phyloP scores from a whole-genome alignment of 2,888 invertebrate genomes.

The Microctonus aethiopoides region DNA sequence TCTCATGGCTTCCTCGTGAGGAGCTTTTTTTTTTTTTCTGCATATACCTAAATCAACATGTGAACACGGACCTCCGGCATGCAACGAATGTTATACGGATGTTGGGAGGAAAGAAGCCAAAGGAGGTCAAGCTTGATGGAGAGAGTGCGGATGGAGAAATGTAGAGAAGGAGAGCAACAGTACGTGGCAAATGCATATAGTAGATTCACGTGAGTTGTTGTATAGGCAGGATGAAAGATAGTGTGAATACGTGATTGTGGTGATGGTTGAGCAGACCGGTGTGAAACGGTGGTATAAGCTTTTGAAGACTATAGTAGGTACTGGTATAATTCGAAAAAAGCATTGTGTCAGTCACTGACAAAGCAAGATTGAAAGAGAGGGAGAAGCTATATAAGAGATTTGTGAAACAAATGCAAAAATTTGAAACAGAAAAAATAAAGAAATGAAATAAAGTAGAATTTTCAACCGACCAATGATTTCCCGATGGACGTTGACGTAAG shows the following conservation, averaged over 20 bases:
- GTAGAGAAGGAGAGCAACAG: background rate
- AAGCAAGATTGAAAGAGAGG: background rate
- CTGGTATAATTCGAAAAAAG: background rate
- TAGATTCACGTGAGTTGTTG: background rate
- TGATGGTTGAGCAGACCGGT: background rate
- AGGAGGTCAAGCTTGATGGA: background rate
- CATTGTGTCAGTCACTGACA: background rate
- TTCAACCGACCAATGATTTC: background rate
- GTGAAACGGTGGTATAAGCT: too few species aligned
- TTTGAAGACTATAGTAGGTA: background rate
- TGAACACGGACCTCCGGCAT: constrained; percentile 5
- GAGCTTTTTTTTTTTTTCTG: background rate
- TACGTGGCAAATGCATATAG: background rate
- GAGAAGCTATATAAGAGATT: too few species aligned
- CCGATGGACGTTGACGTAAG: background rate
- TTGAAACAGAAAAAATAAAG: background rate
- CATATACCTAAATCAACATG: constrained; percentile 13
- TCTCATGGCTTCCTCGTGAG: background rate
- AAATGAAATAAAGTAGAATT: background rate
- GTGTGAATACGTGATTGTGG: background rate
- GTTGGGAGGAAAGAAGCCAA: background rate
- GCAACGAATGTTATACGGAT: constrained; percentile 17
- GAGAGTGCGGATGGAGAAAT: background rate
- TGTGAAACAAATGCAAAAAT: constrained; percentile 3
- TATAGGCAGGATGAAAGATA: background rate